Percentiles rank a stretch among this genome's conserved stretches.
phyloP scores from a whole-genome alignment of 2,113 vertebrate species.

The Mustela nigripes region DNA sequence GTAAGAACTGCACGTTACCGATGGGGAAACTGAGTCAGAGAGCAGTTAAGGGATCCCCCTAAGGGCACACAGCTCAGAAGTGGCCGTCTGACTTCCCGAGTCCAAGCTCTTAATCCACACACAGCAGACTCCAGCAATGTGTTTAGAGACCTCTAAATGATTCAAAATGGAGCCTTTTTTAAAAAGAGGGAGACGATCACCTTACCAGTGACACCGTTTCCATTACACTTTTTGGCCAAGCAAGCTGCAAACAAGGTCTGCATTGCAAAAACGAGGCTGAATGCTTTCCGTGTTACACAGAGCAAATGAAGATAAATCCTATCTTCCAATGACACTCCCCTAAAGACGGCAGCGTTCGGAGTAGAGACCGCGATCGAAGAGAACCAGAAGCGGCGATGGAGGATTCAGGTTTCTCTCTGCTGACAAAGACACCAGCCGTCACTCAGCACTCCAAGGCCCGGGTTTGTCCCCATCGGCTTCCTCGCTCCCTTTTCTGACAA shows the following conservation, averaged over 20 bases:
- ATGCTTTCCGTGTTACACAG: not conserved
- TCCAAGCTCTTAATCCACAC: not conserved
- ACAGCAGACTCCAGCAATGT: accelerated
- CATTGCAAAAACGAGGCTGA: no score
- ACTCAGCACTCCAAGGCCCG: no score
- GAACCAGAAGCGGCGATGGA: accelerated
- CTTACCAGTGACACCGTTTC: no score
- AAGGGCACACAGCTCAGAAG: not conserved
- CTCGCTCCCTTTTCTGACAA: not conserved
- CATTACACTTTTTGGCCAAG: not conserved
- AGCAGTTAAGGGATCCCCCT: not conserved
- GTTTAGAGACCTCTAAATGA: not conserved
- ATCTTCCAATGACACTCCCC: not conserved
- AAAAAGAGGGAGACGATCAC: not conserved
- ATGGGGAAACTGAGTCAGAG: not conserved
- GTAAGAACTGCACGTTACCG: not conserved
- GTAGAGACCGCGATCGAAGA: not conserved
- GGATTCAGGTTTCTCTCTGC: accelerated
- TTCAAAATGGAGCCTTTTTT: no score
- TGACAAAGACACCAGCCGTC: accelerated
- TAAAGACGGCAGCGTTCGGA: not conserved
- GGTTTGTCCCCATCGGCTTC: no score
- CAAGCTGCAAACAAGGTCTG: not conserved
- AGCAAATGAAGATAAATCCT: not conserved
- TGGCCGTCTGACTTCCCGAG: not conserved